Evolutionary conservation across 2,797 vertebrate species (phyloP), one percentile per base, ranked within the genome.

Genomic region (Leucoraja ocellata): DNA sequence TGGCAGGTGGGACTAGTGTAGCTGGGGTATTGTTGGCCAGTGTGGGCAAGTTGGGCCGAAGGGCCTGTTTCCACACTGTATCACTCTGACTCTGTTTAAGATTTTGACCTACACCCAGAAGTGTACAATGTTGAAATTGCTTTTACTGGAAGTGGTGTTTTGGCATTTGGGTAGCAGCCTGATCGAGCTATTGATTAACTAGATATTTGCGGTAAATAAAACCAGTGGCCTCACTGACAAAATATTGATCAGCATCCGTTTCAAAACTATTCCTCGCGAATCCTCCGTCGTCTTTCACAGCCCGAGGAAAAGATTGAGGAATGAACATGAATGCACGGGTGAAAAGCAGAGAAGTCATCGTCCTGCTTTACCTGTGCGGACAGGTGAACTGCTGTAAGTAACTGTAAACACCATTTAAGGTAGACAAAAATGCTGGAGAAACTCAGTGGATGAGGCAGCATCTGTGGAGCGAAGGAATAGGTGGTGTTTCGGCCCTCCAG

Each of bases 321-420:
- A 73, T 54, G 13, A 74, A 28, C n/a, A 74, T 92, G 90, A 92
- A 74, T 74, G 18, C 28, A 14, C 74, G 73, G 23, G 73, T 91
- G 65, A 91, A 28, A 10, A 25, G 13, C 23, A 21, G 39, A 46
- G 39, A 6, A 28, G 54, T 73, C 71, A 54, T 92, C 46, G 28
- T 74, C 65, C 39, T 92, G 21, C 90, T 92, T 25, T 16, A 46
- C 76, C 39, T 39, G 39, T 74, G 4, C 8, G 13, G 1, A 13
- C 90, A 92, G 25, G 36, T n/a, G 23, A 54, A 92, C 23, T 74
- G 36, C 90, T 54, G 90, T 92, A 92, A 92, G 90, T 92, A 92
- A 54, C 58, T 46, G 1, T 32, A 14, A 21, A 13, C 13, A 13
- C 16, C 25, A 28, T 11, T 74, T 54, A 73, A 46, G 46, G 46